Evolutionary conservation across 2,797 vertebrate species (phyloP).

Genomic region (Gephyroberyx darwinii): DNA sequence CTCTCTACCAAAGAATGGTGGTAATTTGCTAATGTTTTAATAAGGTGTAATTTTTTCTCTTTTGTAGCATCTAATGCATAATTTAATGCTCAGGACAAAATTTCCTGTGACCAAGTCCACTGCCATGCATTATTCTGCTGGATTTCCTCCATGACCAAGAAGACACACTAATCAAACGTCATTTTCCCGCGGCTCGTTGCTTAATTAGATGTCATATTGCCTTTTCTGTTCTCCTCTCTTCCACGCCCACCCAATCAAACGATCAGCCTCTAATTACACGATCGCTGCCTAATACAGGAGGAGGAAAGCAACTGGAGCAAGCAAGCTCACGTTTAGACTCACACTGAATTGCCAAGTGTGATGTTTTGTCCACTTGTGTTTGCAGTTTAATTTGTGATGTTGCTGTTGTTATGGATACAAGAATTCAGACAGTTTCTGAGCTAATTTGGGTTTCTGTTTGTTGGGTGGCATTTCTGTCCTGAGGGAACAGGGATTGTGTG

Average conservation of each 20-base stretch:
- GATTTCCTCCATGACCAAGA: conserved; percentile 19
- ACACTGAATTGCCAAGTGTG: not conserved
- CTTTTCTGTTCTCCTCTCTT: conserved; percentile 6
- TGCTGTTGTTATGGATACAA: conserved; percentile 7
- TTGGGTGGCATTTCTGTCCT: conserved; percentile 13
- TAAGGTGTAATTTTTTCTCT: not conserved
- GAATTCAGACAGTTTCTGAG: not conserved
- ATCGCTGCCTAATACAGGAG: not conserved
- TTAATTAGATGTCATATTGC: conserved; percentile 34
- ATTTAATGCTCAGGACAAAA: conserved; percentile 11
- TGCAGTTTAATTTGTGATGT: not conserved
- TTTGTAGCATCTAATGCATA: not conserved
- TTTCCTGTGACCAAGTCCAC: conserved; percentile 14
- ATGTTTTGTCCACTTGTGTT: not conserved
- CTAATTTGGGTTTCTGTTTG: conserved; percentile 28
- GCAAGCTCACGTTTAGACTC: not conserved
- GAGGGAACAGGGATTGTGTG: conserved; percentile 5
- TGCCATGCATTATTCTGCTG: conserved; percentile 4
- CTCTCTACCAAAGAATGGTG: not conserved
- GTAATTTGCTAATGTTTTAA: conserved; percentile 3
- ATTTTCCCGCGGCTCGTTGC: conserved; percentile 7
- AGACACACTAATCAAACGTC: conserved; percentile 35
- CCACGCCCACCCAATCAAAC: conserved; percentile 5
- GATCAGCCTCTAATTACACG: conserved; percentile 13
- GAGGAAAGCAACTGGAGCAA: not conserved